These are phyloP conservation scores for Calameuta idolon DNA, from an alignment of 2,888 invertebrate genomes.

Conservation along the genomic window DNA sequence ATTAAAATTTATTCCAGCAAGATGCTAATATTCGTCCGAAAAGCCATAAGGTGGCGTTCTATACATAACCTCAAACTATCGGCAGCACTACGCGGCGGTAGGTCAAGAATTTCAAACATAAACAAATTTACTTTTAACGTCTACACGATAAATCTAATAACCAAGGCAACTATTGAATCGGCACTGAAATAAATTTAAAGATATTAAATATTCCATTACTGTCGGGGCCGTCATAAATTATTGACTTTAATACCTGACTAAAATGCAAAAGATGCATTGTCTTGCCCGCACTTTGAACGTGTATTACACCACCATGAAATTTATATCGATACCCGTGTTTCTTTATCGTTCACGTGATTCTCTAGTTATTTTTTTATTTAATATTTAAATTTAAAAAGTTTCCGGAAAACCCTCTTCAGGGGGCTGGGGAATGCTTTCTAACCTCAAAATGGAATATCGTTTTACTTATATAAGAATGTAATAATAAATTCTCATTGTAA, in stretches of 20 bases:
- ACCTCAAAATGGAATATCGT: no score
- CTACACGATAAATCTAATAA: background rate
- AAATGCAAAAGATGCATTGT: background rate
- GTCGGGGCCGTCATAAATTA: background rate
- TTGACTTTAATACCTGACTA: background rate
- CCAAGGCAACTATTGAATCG: background rate
- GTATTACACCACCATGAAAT: background rate
- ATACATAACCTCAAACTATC: background rate
- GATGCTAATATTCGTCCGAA: background rate
- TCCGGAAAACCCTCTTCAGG: background rate
- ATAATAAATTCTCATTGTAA: no score
- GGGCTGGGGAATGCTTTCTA: no score
- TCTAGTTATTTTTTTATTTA: background rate
- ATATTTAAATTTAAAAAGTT: background rate
- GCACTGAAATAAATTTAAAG: background rate
- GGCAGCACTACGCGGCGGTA: background rate
- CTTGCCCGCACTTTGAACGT: background rate
- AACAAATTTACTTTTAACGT: background rate
- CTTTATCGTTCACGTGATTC: background rate
- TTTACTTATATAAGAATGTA: no score
- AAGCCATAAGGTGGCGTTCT: background rate
- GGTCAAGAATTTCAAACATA: background rate
- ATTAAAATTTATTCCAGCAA: background rate
- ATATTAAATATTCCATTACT: background rate
- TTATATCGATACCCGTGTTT: background rate